Base-by-base conservation (phyloP, 2,797 vertebrate genomes). In the Arnoldichthys spilopterus region DNA sequence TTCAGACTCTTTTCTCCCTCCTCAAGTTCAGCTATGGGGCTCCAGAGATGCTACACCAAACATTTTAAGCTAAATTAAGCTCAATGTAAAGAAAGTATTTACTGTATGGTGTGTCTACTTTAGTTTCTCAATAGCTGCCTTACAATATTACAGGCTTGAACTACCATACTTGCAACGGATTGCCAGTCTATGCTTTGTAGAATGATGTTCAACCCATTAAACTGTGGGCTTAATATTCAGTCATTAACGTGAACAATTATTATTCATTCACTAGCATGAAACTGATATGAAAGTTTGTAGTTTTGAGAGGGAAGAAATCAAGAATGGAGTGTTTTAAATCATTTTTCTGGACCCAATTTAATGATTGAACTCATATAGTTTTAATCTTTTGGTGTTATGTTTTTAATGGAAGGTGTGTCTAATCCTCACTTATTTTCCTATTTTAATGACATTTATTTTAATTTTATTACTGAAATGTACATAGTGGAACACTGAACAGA, bases 31-130 rank as follows among this genome's bases (percentile, higher is more conserved):
- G 22, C 51, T 22, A 30, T 16, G 54, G 59, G 59, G 37, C 67
- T 76, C 79, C 59, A 37, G 74, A 76, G 68, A 72, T 76, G 59
- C 68, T 26, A 71, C 22, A 51, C 49, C 61, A 51, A 53, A 63
- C 54, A 40, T 28, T 67, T 81, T 76, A 6, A 77, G 70, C 74
- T 81, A 77, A 72, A 81, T 81, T 67, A 67, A 72, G 74, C 59
- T 12, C 53, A 43, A 76, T 72, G 56, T 63, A 72, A 26, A 34
- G 67, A 72, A 43, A 37, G 28, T 32, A 67, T 72, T 76, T 58
- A 66, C 69, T 37, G 49, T 71, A 75, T 71, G 63, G 30, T 6
- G 13, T n/a, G 58, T 22, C 58, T 63, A 2, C 61, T 63, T 63
- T 47, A 47, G 43, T 32, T n/a, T 76, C 45, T 34, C 28, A 47